A percentile compares a stretch with the other conserved stretches of the same genome.
Conservation (phyloP, 2,113 vertebrate species). For the Ranitomeya imitator region DNA sequence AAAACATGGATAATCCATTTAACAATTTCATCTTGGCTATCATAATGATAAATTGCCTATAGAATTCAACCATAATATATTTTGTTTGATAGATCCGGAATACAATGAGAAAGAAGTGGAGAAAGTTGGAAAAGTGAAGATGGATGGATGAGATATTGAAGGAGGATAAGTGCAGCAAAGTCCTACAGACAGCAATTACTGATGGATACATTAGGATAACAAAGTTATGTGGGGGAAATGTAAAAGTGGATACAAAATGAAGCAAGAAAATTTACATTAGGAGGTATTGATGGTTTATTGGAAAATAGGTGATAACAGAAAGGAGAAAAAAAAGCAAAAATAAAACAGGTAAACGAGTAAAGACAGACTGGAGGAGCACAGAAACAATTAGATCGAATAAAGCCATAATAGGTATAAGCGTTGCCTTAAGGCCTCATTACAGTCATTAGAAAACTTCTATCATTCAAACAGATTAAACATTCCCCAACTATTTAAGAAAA, state of each 20-base stretch:
- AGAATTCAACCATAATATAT: too few species aligned
- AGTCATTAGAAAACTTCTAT: constrained; percentile 1
- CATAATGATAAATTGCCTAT: too few species aligned
- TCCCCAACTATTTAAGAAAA: constrained; percentile 22
- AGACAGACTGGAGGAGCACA: background rate
- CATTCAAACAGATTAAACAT: constrained; percentile 10
- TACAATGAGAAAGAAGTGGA: background rate
- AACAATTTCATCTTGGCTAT: too few species aligned
- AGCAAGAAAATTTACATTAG: background rate
- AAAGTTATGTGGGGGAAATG: background rate
- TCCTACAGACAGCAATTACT: background rate
- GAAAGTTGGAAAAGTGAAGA: background rate
- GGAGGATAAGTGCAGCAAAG: background rate
- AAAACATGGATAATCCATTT: too few species aligned
- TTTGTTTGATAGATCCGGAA: background rate
- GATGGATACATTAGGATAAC: background rate
- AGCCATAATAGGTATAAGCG: background rate
- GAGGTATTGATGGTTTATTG: too few species aligned
- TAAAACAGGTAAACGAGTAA: background rate
- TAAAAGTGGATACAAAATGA: background rate
- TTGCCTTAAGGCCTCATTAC: background rate
- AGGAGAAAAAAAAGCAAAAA: background rate
- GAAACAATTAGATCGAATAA: background rate
- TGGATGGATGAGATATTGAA: background rate
- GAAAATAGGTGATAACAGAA: background rate